Conservation (phyloP, 2,113 vertebrate species). For the Hydropotes inermis region DNA sequence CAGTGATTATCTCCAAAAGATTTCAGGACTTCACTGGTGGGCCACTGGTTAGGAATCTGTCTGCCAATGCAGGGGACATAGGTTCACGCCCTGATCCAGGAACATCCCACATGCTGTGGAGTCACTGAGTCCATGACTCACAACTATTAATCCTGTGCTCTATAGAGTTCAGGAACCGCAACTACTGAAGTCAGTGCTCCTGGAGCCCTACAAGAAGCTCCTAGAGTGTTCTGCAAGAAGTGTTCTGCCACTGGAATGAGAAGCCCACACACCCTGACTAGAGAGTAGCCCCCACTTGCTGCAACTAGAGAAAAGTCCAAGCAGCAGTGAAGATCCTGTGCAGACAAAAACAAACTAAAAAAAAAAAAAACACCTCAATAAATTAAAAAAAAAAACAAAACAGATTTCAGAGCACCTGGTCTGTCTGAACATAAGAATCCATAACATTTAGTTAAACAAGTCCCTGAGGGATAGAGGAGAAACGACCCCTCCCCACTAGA, state of each 20-base stretch:
- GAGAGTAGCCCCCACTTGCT: neutral
- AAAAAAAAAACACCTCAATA: neutral
- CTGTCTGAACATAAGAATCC: neutral
- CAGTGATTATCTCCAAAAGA: neutral
- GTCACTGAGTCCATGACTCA: neutral
- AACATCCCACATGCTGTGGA: neutral
- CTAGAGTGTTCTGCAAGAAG: neutral
- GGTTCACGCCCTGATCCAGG: neutral
- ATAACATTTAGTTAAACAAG: neutral
- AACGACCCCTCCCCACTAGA: neutral
- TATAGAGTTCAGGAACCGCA: neutral
- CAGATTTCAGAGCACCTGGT: neutral
- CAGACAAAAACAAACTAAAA: neutral
- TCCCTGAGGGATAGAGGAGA: neutral
- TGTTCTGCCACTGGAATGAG: neutral
- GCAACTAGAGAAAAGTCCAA: neutral
- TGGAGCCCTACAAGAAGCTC: too few relatives aligned
- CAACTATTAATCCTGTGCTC: neutral
- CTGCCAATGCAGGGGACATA: neutral
- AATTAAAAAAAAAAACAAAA: neutral
- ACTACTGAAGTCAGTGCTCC: neutral
- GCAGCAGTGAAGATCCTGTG: neutral
- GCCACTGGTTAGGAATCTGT: neutral
- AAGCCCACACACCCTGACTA: neutral
- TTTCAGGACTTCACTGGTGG: neutral